Percentiles rank a stretch among this genome's conserved stretches.
Conservation (phyloP, 2,113 vertebrate species). For the Columba janthina region DNA sequence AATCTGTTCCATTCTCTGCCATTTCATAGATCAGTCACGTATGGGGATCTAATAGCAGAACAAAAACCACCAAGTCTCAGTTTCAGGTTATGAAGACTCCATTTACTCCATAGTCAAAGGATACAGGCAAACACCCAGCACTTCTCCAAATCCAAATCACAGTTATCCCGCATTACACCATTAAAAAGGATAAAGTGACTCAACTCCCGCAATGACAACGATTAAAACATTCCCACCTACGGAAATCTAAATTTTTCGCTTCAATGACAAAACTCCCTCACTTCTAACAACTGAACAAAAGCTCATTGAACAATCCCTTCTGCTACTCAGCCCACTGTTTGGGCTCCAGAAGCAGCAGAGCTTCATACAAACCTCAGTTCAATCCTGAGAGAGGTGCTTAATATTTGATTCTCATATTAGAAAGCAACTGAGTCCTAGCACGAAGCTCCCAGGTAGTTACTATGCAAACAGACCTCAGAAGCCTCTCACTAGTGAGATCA, state of each 20-base stretch:
- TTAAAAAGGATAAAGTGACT: background rate
- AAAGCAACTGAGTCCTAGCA: background rate
- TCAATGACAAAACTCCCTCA: background rate
- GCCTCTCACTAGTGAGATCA: background rate
- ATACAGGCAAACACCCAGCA: background rate
- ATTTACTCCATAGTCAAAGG: background rate
- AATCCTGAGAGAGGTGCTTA: background rate
- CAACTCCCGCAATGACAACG: background rate
- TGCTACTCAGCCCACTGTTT: background rate
- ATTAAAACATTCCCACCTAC: constrained; percentile 51
- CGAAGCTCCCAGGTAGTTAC: background rate
- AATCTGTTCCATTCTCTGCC: constrained; percentile 93
- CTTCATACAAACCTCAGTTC: background rate
- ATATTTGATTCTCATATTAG: background rate
- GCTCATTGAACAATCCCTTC: background rate
- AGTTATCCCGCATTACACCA: background rate
- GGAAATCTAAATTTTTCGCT: background rate
- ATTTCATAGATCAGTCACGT: constrained; percentile 82
- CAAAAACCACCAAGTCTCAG: background rate
- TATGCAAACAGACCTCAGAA: background rate
- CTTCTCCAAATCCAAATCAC: background rate
- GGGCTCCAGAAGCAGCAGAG: background rate
- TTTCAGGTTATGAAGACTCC: background rate
- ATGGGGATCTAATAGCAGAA: constrained; percentile 52
- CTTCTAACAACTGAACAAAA: background rate